Conservation (phyloP, 2,113 vertebrate genomes). For the Campylomormyrus numenius region DNA sequence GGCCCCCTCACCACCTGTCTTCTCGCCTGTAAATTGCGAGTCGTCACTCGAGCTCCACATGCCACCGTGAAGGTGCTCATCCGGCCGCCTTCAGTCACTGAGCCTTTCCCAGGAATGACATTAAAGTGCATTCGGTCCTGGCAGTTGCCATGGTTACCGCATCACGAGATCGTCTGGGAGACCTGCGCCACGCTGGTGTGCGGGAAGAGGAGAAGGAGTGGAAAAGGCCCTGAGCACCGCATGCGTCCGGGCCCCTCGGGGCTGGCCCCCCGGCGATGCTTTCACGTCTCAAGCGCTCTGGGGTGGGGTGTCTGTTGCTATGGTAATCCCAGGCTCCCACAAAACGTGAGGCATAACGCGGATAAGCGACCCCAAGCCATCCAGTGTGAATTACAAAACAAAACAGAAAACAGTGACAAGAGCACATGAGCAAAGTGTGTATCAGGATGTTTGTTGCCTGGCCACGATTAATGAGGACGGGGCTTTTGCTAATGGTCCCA, state of each 20-base stretch:
- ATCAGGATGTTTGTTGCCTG: neutral
- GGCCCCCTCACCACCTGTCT: neutral
- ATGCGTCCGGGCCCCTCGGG: neutral
- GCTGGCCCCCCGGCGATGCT: neutral
- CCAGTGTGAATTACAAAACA: neutral
- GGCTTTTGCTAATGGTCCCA: neutral
- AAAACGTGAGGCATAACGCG: neutral
- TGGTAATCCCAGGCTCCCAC: neutral
- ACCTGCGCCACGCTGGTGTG: neutral
- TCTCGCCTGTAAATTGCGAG: neutral
- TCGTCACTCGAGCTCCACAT: neutral
- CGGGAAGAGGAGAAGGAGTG: neutral
- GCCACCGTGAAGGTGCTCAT: neutral
- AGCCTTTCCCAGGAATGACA: conserved; percentile 23
- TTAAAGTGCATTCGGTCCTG: conserved; percentile 21
- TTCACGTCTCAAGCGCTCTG: neutral
- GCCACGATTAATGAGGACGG: neutral
- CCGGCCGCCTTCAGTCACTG: neutral
- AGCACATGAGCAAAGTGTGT: neutral
- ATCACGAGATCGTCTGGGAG: conserved; percentile 13
- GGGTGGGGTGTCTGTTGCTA: neutral
- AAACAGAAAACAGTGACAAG: neutral
- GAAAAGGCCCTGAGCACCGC: neutral
- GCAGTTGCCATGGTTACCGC: conserved; percentile 33
- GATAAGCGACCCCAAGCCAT: neutral